Evolutionary conservation across 2,888 invertebrate species (phyloP).

Genomic region (Eudasyphora cyanicolor): DNA sequence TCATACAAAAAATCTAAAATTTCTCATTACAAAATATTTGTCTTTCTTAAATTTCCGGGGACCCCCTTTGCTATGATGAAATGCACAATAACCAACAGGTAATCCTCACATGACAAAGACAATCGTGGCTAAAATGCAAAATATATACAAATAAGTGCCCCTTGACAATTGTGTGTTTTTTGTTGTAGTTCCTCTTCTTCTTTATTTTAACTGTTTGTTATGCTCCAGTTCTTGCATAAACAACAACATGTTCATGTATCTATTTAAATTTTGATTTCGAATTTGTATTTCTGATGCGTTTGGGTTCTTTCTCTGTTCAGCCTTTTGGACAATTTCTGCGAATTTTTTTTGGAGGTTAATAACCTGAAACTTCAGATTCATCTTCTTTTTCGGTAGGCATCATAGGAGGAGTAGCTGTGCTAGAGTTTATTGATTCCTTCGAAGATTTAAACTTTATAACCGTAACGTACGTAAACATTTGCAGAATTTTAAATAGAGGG

Average conservation of each 20-base stretch:
- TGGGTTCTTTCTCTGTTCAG: not conserved
- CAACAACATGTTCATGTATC: not conserved
- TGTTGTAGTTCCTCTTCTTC: not conserved
- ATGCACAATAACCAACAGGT: not conserved
- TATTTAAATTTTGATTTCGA: not conserved
- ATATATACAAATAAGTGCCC: not conserved
- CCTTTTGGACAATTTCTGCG: not conserved
- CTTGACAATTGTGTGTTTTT: conserved; percentile 21
- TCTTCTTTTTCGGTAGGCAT: not conserved
- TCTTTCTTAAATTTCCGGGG: no score
- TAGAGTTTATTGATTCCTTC: not conserved
- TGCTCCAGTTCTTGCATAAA: conserved; percentile 52
- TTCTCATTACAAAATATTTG: no score
- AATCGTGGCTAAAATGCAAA: not conserved
- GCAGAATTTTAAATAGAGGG: conserved; percentile 25
- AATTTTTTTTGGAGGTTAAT: not conserved
- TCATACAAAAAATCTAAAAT: no score
- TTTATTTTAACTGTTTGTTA: not conserved
- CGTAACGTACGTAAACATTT: not conserved
- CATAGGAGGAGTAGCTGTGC: not conserved
- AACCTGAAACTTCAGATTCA: not conserved
- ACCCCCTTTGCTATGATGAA: no score
- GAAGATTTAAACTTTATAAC: conserved; percentile 1
- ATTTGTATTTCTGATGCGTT: not conserved
- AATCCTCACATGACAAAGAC: not conserved